Evolutionary conservation across 1,140 invertebrate genomes (phyloP).

Genomic region (Scaptomyza montana): DNA sequence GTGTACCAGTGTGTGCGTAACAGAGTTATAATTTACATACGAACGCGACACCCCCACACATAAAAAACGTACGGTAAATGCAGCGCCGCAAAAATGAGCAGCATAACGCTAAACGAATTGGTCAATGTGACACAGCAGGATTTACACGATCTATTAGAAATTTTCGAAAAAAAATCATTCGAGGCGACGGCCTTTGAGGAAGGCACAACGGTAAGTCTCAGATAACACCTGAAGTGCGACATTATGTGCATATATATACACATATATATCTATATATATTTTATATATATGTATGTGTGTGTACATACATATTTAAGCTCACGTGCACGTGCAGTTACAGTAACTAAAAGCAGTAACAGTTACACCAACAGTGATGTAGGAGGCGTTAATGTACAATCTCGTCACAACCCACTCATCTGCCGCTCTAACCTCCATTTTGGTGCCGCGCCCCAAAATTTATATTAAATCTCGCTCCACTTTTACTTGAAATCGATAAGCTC

Average conservation of each 20-base stretch:
- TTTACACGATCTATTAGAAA: constrained; percentile 80
- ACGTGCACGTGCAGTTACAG: constrained; percentile 65
- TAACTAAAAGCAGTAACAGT: constrained; percentile 33
- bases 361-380: constrained; percentile 5
- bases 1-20: constrained; percentile 38
- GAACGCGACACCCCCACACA: constrained; percentile 31
- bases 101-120: constrained; percentile 68
- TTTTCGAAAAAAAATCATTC: constrained; percentile 82
- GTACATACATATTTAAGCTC: constrained; percentile 55
- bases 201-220: constrained; percentile 71
- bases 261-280: no score
- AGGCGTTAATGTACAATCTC: not conserved
- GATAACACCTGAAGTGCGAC: not conserved
- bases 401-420: not conserved
- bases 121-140: constrained; percentile 77
- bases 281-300: not conserved
- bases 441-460: constrained; percentile 1
- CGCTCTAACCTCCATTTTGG: not conserved
- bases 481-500: constrained; percentile 34
- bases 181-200: constrained; percentile 77
- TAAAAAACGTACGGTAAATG: constrained; percentile 74
- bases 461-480: constrained; percentile 4
- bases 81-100: constrained; percentile 77
- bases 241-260: not conserved
- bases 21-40: constrained; percentile 44